Conservation (phyloP, 1,140 invertebrate species). For the Monomorium pharaonis region DNA sequence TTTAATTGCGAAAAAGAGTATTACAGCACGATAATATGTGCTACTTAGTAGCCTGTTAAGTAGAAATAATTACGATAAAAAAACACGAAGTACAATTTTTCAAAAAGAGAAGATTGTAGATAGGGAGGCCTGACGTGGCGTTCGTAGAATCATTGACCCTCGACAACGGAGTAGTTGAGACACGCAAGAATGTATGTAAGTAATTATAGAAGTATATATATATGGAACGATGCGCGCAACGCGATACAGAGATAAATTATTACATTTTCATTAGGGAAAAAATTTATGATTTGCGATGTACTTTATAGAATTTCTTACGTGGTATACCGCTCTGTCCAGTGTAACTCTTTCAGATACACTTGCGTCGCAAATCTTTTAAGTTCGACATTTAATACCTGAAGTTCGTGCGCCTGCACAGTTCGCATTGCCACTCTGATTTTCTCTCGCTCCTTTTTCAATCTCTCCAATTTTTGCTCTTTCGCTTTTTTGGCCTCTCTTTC, state of each 20-base stretch:
- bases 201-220: constrained; percentile 25
- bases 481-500: constrained; percentile 85
- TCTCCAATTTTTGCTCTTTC: constrained; percentile 80
- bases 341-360: not conserved
- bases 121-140: constrained; percentile 36
- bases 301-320: not conserved
- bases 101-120: constrained; percentile 14
- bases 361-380: not conserved
- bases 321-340: not conserved
- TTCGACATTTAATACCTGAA: constrained; percentile 74
- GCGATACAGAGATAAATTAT: constrained; percentile 6
- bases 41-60: not conserved
- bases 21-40: not conserved
- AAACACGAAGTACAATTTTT: constrained; percentile 1
- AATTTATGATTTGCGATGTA: not conserved
- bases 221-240: not conserved
- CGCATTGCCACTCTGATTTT: constrained; percentile 83
- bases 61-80: not conserved
- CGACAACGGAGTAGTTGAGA: constrained; percentile 29
- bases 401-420: constrained; percentile 80
- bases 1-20: not conserved
- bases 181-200: not conserved
- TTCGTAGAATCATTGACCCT: constrained; percentile 31
- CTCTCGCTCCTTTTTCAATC: constrained; percentile 83
- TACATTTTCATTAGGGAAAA: not conserved